phyloP scores from a whole-genome alignment of 1,140 invertebrate species.

The Drosophila ohnishii region DNA sequence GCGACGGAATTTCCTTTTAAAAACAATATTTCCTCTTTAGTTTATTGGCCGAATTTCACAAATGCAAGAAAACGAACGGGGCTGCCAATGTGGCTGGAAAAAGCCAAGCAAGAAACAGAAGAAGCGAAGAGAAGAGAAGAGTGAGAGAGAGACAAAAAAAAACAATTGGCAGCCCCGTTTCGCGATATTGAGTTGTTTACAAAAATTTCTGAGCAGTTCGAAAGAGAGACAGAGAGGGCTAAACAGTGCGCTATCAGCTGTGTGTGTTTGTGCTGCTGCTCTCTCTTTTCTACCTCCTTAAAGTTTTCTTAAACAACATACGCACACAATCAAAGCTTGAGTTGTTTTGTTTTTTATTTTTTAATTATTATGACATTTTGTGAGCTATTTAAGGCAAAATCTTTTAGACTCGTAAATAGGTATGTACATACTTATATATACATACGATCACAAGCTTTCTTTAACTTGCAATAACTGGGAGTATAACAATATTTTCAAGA shows the following conservation, averaged over 20 bases:
- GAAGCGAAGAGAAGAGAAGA: not conserved
- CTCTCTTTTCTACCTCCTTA: conserved; percentile 11
- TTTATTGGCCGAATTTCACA: conserved; percentile 63
- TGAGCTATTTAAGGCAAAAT: conserved; percentile 23
- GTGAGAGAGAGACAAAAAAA: not conserved
- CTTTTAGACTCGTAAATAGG: not conserved
- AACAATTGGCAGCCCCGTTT: conserved; percentile 62
- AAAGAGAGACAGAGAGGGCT: conserved; percentile 22
- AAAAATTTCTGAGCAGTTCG: conserved; percentile 53
- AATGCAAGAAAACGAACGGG: conserved; percentile 55
- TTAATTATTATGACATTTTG: conserved; percentile 42
- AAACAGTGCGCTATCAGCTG: conserved; percentile 32
- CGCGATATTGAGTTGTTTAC: conserved; percentile 66
- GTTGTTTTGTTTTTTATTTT: conserved; percentile 1
- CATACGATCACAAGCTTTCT: conserved; percentile 7
- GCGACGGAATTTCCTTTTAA: conserved; percentile 23
- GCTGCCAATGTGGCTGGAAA: conserved; percentile 62
- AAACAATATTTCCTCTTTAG: conserved; percentile 9
- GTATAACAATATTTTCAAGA: conserved; percentile 14
- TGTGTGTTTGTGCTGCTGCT: conserved; percentile 32
- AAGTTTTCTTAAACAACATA: conserved; percentile 29
- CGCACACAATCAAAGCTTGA: conserved; percentile 21
- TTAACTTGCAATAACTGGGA: not conserved
- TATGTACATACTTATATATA: not conserved
- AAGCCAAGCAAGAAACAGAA: conserved; percentile 1